Conservation (phyloP, 2,113 vertebrate species). For the Sitta europaea region DNA sequence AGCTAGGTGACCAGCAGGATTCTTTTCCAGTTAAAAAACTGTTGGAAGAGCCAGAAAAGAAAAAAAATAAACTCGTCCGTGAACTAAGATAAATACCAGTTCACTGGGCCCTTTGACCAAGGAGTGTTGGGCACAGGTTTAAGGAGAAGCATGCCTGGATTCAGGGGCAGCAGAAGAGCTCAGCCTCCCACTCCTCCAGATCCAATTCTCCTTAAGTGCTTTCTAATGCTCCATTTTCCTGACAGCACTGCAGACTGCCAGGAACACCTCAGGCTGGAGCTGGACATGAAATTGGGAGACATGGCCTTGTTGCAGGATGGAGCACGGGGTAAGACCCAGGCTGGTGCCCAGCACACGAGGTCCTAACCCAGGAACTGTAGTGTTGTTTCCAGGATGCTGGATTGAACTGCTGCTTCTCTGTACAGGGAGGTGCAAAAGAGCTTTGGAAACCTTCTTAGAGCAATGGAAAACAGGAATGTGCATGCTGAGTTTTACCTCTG, state of each 20-base stretch:
- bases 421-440: not conserved
- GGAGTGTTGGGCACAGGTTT: not conserved
- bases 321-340: not conserved
- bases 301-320: accelerated
- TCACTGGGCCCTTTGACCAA: not conserved
- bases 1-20: not conserved
- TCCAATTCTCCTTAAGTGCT: accelerated
- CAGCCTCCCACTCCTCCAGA: not conserved
- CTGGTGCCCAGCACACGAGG: accelerated
- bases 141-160: too few species aligned
- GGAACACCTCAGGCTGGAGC: not conserved
- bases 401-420: not conserved
- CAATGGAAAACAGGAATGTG: not conserved
- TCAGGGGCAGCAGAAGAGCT: not conserved
- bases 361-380: not conserved
- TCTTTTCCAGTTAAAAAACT: not conserved
- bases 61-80: not conserved
- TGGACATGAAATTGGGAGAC: accelerated
- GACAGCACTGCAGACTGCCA: accelerated
- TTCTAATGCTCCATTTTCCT: not conserved
- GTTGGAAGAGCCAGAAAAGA: not conserved
- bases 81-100: not conserved
- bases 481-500: not conserved
- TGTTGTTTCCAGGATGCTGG: not conserved
- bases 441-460: not conserved